These are phyloP conservation scores for Aphelocoma californica DNA, from an alignment of 2,797 vertebrate species.

Conservation along the genomic window DNA sequence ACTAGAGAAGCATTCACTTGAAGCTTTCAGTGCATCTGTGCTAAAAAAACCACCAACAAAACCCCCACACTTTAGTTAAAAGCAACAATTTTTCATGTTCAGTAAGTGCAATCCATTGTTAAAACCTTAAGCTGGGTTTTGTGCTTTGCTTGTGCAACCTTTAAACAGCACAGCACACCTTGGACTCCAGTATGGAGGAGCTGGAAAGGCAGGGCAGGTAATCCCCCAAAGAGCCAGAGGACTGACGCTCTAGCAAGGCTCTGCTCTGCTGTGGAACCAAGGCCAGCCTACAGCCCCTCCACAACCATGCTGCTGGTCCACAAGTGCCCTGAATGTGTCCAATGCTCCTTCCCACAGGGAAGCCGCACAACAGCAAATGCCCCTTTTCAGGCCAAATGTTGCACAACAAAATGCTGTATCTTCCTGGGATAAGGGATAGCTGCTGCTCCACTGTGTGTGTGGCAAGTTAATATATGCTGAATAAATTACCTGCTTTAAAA, in stretches of 20 bases:
- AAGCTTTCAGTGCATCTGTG: neutral
- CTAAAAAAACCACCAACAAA: neutral
- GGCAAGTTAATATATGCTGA: neutral
- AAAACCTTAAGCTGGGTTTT: neutral
- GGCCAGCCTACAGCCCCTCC: neutral
- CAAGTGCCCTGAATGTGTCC: accelerated
- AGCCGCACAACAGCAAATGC: neutral
- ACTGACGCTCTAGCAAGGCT: neutral
- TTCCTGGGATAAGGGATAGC: neutral
- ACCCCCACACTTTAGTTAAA: neutral
- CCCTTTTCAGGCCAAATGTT: neutral
- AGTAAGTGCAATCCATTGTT: neutral
- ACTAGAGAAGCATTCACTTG: neutral
- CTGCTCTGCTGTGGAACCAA: neutral
- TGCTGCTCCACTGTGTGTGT: accelerated
- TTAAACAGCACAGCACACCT: neutral
- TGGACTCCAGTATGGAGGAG: accelerated
- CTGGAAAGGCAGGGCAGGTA: neutral
- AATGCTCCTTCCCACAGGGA: neutral
- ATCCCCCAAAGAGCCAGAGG: accelerated
- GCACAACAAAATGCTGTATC: accelerated
- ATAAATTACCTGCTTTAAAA: neutral
- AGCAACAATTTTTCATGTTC: neutral
- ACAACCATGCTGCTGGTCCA: accelerated
- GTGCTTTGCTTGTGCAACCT: neutral